Evolutionary conservation across 1,140 invertebrate species (phyloP).

Genomic region (Centruroides vittatus): DNA sequence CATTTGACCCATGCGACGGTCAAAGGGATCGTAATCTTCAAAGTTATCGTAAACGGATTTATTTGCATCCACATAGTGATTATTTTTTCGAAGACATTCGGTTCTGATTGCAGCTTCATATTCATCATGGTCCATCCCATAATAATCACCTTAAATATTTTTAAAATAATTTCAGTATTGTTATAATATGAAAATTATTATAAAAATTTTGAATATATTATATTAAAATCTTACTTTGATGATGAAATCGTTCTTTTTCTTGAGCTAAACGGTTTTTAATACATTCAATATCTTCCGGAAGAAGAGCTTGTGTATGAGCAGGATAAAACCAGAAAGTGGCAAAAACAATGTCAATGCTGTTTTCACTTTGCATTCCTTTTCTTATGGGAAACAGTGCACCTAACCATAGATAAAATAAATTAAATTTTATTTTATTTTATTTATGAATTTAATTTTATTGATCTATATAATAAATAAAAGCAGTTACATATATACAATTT

Average conservation of each 20-base stretch:
- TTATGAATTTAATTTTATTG: too few species aligned
- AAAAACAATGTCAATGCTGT: slow-evolving; percentile 35
- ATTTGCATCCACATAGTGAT: slow-evolving; percentile 13
- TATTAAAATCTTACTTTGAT: slow-evolving; percentile 23
- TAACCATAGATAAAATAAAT: too few species aligned
- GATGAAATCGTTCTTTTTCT: slow-evolving; percentile 27
- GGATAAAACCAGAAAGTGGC: slow-evolving; percentile 41
- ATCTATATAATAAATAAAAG: too few species aligned
- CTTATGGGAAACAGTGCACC: too few species aligned
- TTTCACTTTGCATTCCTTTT: too few species aligned
- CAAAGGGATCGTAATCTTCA: slow-evolving; percentile 29
- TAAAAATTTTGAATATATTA: not conserved
- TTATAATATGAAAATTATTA: not conserved
- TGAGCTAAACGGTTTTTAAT: slow-evolving; percentile 28
- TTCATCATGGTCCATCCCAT: slow-evolving; percentile 34
- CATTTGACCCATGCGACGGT: slow-evolving; percentile 37
- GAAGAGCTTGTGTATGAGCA: slow-evolving; percentile 29
- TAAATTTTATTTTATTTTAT: too few species aligned
- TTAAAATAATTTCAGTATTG: not conserved
- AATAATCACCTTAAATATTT: slow-evolving; percentile 25
- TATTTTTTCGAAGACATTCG: slow-evolving; percentile 27
- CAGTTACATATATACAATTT: too few species aligned
- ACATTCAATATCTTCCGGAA: slow-evolving; percentile 32
- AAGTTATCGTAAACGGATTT: slow-evolving; percentile 19
- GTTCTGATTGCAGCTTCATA: slow-evolving; percentile 31